Percentiles rank a stretch among this genome's conserved stretches.
These are phyloP conservation scores for Riparia riparia DNA, from an alignment of 2,113 vertebrate genomes.

Conservation along the genomic window DNA sequence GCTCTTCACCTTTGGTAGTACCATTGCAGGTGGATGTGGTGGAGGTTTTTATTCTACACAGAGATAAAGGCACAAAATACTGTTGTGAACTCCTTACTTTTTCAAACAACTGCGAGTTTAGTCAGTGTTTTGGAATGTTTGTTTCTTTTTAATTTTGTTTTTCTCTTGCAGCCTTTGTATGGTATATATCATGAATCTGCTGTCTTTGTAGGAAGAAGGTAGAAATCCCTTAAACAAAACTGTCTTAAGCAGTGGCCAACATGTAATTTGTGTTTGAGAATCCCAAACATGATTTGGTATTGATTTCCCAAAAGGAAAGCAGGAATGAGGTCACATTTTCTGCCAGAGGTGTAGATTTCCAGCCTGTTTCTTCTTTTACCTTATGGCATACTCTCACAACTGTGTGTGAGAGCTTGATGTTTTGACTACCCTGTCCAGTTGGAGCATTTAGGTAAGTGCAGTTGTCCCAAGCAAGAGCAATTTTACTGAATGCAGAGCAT, in stretches of 20 bases:
- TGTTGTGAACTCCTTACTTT: background rate
- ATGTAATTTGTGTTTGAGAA: background rate
- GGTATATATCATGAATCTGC: background rate
- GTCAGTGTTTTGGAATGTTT: background rate
- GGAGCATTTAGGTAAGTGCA: background rate
- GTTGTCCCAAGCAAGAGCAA: background rate
- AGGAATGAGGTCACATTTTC: background rate
- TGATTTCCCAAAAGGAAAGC: background rate
- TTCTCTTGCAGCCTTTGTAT: background rate
- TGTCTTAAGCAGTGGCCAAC: background rate
- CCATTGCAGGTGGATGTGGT: background rate
- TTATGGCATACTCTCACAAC: background rate
- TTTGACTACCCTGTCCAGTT: background rate
- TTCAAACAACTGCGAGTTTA: background rate
- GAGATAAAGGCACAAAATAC: background rate
- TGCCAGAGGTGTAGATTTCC: background rate
- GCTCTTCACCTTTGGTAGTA: background rate
- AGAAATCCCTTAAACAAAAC: background rate
- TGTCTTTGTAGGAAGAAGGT: background rate
- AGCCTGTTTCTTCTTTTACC: background rate
- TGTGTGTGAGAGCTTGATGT: background rate
- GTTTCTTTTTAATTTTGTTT: background rate
- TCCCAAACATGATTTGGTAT: background rate
- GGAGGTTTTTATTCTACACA: background rate
- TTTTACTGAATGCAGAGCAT: background rate